Evolutionary conservation across 2,113 vertebrate species (phyloP).

Genomic region (Oreocharis arfaki): DNA sequence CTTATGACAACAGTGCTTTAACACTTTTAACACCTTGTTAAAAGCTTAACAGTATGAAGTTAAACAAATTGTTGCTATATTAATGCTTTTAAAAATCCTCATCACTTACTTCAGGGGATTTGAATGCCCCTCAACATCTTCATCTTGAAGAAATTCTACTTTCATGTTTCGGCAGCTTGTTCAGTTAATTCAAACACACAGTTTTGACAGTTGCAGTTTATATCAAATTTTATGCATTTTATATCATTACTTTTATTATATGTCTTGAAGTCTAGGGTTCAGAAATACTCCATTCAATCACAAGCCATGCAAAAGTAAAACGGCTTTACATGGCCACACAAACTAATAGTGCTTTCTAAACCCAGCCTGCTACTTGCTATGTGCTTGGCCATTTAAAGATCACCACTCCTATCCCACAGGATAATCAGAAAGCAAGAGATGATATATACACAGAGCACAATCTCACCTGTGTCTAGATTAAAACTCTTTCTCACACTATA

Average conservation of each 20-base stretch:
- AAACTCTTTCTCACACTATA: slow-evolving; percentile 67
- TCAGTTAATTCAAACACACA: not conserved
- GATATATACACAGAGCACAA: not conserved
- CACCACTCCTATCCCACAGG: not conserved
- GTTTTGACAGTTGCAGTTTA: not conserved
- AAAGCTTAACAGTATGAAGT: not conserved
- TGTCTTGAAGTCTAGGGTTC: not conserved
- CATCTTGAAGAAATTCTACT: not conserved
- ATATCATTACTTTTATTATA: not conserved
- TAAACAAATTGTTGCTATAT: not conserved
- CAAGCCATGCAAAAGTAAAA: no score
- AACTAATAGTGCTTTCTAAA: not conserved
- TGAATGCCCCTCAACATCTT: not conserved
- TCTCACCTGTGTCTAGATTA: slow-evolving; percentile 73
- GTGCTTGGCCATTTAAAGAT: not conserved
- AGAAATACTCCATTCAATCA: not conserved
- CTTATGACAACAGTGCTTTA: not conserved
- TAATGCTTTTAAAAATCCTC: not conserved
- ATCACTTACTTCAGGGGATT: not conserved
- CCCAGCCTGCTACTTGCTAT: not conserved
- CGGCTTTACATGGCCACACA: not conserved
- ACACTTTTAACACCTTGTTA: not conserved
- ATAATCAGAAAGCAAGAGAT: not conserved
- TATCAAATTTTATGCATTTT: not conserved
- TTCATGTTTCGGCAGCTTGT: not conserved